Conservation (phyloP, 2,797 vertebrate species). For the Rhynchonycteris naso region DNA sequence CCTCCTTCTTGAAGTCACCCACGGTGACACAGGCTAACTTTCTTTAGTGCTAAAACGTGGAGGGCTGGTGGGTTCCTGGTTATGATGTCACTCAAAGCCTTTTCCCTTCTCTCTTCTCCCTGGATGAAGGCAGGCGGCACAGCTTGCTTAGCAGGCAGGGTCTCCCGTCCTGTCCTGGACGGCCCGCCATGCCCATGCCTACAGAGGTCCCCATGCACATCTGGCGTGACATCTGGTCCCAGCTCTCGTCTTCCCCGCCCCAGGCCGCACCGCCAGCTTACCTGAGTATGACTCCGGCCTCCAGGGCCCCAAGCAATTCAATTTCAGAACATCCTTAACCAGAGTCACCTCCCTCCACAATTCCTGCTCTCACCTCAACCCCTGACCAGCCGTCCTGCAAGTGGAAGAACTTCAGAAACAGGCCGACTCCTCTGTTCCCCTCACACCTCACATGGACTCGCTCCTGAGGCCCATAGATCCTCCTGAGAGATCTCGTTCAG, state of each 20-base stretch:
- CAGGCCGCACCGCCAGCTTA: neutral
- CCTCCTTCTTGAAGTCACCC: neutral
- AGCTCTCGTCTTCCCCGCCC: neutral
- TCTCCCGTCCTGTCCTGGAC: neutral
- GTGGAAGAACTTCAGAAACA: neutral
- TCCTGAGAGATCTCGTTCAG: neutral
- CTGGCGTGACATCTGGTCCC: too few relatives aligned
- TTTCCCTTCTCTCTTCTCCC: neutral
- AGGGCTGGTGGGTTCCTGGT: neutral
- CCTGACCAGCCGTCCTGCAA: neutral
- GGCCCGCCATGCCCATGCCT: too few relatives aligned
- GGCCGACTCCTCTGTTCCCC: fast-evolving
- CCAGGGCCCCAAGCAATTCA: neutral
- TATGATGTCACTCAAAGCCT: neutral
- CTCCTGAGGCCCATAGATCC: neutral
- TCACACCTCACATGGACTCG: fast-evolving
- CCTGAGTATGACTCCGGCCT: fast-evolving
- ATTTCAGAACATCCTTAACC: neutral
- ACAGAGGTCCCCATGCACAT: fast-evolving
- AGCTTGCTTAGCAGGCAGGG: neutral
- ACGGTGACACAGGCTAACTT: neutral
- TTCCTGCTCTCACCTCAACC: neutral
- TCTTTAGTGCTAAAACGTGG: neutral
- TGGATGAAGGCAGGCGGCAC: neutral
- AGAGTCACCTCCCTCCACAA: neutral